Base-by-base conservation (phyloP, 2,888 invertebrate genomes). In the Cyaniris semiargus region DNA sequence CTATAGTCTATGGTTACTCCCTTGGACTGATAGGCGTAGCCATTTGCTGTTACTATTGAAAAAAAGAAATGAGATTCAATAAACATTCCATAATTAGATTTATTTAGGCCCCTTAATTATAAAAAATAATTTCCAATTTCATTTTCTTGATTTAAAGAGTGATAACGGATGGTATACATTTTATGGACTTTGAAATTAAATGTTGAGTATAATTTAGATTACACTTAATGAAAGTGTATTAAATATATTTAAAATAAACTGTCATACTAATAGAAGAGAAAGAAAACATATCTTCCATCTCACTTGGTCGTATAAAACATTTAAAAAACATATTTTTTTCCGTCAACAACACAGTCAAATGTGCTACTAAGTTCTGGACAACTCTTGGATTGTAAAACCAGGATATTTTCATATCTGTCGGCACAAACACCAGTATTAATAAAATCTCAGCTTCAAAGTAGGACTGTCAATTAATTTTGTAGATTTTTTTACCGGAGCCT, bases 1-100 rank as follows among this genome's bases (percentile, higher is more conserved):
- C 6, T 72, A 21, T 75, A 77, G 78, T 75, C 34, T 71, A 78
- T 78, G 79, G 78, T 79, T 76, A 75, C 78, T 76, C 79, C 70
- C 77, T 78, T 79, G 34, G 70, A 78, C 77, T 77, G 71, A 58
- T 23, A 53, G 76, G 77, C 77, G 78, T 79, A 77, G 70, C 70
- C 60, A 48, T 76, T 78, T 81, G 79, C 77, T 66, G 60, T 75
- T 79, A 71, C 79, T 79, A 77, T 79, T 82, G 1, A 66, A 66
- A 18, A 66, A 66, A 31, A n/a, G n/a, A 66, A 66, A 66, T 66
- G 87, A 88, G 86, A 88, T 89, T 89, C 81, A 78, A 83, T 83
- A 77, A 84, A 86, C 86, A 86, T 86, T 86, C 86, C 86, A 86
- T 80, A 82, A 83, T 79, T 76, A 79, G 80, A 79, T 78, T 79